These are phyloP conservation scores for Morus bassanus DNA, from an alignment of 2,797 vertebrate genomes.

Conservation along the genomic window DNA sequence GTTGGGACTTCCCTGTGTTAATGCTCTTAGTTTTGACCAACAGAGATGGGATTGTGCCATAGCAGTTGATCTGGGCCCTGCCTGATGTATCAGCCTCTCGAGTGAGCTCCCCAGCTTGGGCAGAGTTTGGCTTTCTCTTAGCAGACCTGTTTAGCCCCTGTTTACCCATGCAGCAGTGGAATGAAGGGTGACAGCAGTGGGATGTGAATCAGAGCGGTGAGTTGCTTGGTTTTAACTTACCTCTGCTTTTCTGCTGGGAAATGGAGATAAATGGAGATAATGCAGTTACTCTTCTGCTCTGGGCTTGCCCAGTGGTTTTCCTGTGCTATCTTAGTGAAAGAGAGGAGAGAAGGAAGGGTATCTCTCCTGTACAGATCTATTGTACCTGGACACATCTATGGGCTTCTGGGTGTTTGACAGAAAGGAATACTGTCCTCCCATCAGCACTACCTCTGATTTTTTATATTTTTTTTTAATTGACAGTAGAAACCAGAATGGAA, in stretches of 20 bases:
- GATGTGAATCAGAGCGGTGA: neutral
- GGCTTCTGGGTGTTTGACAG: neutral
- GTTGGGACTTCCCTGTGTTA: neutral
- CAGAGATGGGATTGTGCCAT: neutral
- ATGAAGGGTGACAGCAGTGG: neutral
- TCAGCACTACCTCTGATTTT: neutral
- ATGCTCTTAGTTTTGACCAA: neutral
- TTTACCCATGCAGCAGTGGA: neutral
- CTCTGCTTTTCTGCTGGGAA: neutral
- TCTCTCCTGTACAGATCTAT: neutral
- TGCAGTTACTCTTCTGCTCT: neutral
- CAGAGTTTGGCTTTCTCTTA: neutral
- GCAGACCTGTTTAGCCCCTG: neutral
- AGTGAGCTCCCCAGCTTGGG: too few species aligned
- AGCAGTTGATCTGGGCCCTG: neutral
- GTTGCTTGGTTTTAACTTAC: neutral
- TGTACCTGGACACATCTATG: rapidly evolving
- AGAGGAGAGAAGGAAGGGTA: neutral
- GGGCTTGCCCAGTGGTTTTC: neutral
- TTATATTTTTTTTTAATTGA: neutral
- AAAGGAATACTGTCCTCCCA: neutral
- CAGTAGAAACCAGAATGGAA: neutral
- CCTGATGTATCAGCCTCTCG: rapidly evolving
- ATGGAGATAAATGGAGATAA: neutral
- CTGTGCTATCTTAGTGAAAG: neutral